Percentiles rank a stretch among this genome's conserved stretches.
Evolutionary conservation across 2,797 vertebrate genomes (phyloP).

Genomic region (Macroramphosus scolopax): DNA sequence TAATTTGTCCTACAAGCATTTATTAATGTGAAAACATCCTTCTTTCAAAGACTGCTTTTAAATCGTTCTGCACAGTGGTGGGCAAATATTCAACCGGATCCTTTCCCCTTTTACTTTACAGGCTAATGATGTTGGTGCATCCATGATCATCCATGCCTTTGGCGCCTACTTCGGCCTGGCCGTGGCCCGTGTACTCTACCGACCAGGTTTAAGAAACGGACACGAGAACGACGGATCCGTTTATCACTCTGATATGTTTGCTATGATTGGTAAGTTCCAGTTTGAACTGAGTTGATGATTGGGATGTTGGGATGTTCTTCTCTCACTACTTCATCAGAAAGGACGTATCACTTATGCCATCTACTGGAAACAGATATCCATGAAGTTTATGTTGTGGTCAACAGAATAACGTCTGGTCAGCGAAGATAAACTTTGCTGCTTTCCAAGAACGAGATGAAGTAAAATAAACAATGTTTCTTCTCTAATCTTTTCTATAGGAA

Average conservation of each 20-base stretch:
- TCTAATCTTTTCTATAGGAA: constrained; percentile 75
- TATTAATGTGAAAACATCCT: too few species aligned
- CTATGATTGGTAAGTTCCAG: constrained; percentile 98
- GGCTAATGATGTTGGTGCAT: constrained; percentile 90
- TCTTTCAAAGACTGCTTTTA: too few species aligned
- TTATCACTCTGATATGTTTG: constrained; percentile 92
- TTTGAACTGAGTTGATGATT: too few species aligned
- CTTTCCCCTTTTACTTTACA: constrained; percentile 58
- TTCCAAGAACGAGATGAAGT: too few species aligned
- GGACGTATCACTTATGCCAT: constrained; percentile 29
- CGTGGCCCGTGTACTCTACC: constrained; percentile 83
- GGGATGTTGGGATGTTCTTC: too few species aligned
- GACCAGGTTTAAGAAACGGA: constrained; percentile 76
- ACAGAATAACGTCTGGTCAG: too few species aligned
- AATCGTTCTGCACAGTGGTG: too few species aligned
- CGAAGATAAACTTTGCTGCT: too few species aligned
- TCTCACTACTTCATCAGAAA: too few species aligned
- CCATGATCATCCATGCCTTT: constrained; percentile 95
- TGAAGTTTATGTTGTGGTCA: constrained; percentile 6
- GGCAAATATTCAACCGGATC: too few species aligned
- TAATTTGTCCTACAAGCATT: too few species aligned
- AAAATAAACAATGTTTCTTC: neutral
- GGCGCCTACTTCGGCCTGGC: constrained; percentile 95
- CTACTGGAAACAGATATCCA: constrained; percentile 44
- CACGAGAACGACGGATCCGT: constrained; percentile 88